Evolutionary conservation across 1,140 invertebrate species (phyloP).

Genomic region (Ceratoteleas bidentatus): DNA sequence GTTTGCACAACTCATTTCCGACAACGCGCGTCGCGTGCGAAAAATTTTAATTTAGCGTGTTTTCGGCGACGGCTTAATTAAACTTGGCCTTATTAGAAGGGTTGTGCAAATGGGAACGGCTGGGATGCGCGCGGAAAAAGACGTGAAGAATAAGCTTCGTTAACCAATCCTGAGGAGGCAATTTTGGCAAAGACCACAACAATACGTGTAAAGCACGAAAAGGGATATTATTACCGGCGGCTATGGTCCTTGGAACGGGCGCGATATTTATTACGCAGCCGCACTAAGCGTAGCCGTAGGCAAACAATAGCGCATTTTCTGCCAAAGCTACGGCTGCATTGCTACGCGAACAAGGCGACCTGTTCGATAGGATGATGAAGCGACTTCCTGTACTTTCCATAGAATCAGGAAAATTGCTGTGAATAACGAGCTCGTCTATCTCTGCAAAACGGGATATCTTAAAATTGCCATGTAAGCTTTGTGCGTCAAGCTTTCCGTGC

Average conservation of each 20-base stretch:
- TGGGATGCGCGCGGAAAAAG: constrained; percentile 63
- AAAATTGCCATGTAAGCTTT: constrained; percentile 64
- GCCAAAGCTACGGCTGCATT: constrained; percentile 69
- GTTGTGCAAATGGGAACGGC: not conserved
- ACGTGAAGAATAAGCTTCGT: constrained; percentile 70
- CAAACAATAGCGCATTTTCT: constrained; percentile 78
- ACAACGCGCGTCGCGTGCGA: not conserved
- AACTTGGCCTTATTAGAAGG: constrained; percentile 34
- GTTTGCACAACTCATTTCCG: constrained; percentile 2
- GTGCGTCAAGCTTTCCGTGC: constrained; percentile 47
- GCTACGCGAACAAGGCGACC: constrained; percentile 66
- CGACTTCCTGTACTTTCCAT: constrained; percentile 66
- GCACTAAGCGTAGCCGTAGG: constrained; percentile 73
- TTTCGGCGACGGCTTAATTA: constrained; percentile 30
- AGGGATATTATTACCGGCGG: constrained; percentile 77
- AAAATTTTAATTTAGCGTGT: constrained; percentile 22
- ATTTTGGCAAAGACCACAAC: constrained; percentile 72
- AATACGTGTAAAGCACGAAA: constrained; percentile 74
- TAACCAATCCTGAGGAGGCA: constrained; percentile 67
- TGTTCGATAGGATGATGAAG: constrained; percentile 71
- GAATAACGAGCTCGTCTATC: constrained; percentile 65
- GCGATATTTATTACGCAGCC: constrained; percentile 77
- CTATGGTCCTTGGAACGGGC: constrained; percentile 71
- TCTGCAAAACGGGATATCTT: constrained; percentile 59
- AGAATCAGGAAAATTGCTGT: constrained; percentile 66